A percentile compares a stretch with the other conserved stretches of the same genome.
Conservation (phyloP, 1,140 invertebrate genomes). For the Micrasema longulum region DNA sequence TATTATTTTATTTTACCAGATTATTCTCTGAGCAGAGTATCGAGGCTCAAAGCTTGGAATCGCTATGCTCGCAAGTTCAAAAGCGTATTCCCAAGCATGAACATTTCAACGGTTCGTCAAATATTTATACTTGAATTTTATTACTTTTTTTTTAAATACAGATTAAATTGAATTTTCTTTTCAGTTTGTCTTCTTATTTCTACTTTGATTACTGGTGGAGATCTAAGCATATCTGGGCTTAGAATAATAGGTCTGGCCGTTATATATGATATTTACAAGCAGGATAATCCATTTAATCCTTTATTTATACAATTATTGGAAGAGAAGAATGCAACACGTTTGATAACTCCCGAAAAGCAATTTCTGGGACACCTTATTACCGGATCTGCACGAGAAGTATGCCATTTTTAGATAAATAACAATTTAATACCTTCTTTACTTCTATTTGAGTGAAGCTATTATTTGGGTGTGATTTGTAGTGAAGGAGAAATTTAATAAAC, state of each 20-base stretch:
- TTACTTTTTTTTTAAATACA: background rate
- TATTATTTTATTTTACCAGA: slow-evolving; percentile 57
- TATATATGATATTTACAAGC: slow-evolving; percentile 81
- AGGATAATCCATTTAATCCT: slow-evolving; percentile 69
- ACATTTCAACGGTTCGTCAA: slow-evolving; percentile 77
- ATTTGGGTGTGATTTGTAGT: too few species aligned
- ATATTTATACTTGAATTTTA: background rate
- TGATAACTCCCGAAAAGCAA: slow-evolving; percentile 62
- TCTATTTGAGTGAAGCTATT: too few species aligned
- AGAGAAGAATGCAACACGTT: slow-evolving; percentile 61
- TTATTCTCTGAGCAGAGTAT: slow-evolving; percentile 67
- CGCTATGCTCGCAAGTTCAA: slow-evolving; percentile 72
- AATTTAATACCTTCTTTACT: too few species aligned
- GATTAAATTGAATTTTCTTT: slow-evolving; percentile 51
- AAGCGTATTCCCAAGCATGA: slow-evolving; percentile 82
- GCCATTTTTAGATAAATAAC: too few species aligned
- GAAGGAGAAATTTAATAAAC: too few species aligned
- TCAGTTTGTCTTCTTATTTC: slow-evolving; percentile 65
- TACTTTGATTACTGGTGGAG: slow-evolving; percentile 64
- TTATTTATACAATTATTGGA: slow-evolving; percentile 65
- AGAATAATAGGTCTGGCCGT: slow-evolving; percentile 79
- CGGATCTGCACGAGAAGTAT: slow-evolving; percentile 64
- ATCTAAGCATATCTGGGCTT: slow-evolving; percentile 68
- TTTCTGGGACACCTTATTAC: slow-evolving; percentile 62
- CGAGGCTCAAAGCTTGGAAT: slow-evolving; percentile 64